phyloP scores from a whole-genome alignment of 2,113 vertebrate species.

The Piprites chloris region DNA sequence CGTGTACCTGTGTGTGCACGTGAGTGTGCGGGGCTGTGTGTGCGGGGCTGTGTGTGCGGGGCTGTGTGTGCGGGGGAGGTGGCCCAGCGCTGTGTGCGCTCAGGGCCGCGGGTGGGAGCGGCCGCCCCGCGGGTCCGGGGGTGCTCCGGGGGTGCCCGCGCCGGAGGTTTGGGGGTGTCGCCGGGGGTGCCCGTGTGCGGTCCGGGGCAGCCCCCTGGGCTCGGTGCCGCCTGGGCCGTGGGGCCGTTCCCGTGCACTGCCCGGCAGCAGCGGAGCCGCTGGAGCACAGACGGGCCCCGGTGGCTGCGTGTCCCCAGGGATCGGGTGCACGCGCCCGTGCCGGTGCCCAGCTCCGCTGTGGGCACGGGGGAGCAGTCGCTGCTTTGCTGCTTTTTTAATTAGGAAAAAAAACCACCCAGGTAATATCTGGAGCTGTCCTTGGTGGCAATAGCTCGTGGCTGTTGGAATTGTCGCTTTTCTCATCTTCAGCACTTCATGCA shows the following conservation, averaged over 20 bases:
- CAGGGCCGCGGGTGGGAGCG: background rate
- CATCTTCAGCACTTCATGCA: background rate
- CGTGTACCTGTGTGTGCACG: background rate
- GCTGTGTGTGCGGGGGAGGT: background rate
- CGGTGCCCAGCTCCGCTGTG: accelerated
- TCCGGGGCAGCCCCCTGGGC: background rate
- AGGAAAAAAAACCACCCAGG: background rate
- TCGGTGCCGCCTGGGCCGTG: background rate
- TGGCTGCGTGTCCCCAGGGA: accelerated
- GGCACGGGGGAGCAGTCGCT: accelerated
- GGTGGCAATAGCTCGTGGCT: background rate
- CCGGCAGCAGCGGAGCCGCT: background rate
- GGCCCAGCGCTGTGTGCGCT: background rate
- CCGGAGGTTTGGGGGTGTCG: background rate
- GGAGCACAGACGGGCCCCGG: accelerated
- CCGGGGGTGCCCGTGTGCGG: too few relatives aligned
- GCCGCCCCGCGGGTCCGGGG: background rate
- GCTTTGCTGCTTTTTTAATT: background rate
- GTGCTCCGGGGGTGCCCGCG: background rate
- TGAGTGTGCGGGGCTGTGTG: background rate
- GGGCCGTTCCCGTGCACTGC: background rate
- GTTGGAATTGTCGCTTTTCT: background rate
- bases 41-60: too few relatives aligned
- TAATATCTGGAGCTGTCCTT: background rate
- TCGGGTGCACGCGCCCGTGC: accelerated